These are phyloP conservation scores for Caenorhabditis becei DNA, from an alignment of 2,888 invertebrate genomes.

Conservation along the genomic window DNA sequence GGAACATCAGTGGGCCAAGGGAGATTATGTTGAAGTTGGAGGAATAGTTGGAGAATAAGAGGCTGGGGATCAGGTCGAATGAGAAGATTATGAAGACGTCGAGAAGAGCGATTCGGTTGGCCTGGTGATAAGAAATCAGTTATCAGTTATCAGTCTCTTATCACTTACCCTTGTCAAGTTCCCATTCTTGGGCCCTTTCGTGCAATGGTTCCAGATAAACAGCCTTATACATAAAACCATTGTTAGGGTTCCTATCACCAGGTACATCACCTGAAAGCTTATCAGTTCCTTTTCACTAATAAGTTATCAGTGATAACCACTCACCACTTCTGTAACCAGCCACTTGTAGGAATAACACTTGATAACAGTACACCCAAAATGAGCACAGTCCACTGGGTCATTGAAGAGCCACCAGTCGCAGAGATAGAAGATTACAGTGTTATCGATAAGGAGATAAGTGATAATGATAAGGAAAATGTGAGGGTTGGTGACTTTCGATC, in stretches of 20 bases:
- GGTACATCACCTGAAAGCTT: neutral
- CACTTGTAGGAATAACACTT: neutral
- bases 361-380: neutral
- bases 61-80: neutral
- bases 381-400: neutral
- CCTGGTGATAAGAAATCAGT: too few species aligned
- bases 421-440: neutral
- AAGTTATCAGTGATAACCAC: too few species aligned
- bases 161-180: constrained; percentile 1
- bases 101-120: neutral
- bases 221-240: neutral
- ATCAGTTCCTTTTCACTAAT: neutral
- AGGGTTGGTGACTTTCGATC: neutral
- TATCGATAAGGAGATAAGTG: neutral
- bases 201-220: neutral
- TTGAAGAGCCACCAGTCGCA: neutral
- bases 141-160: neutral
- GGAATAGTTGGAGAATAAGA: neutral
- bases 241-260: neutral
- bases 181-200: neutral
- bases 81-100: constrained; percentile 6
- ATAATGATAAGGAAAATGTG: neutral
- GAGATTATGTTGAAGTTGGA: neutral
- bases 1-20: neutral
- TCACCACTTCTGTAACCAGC: neutral